Evolutionary conservation across 2,797 vertebrate species (phyloP), one percentile per base, ranked within the genome.

Genomic region (Gambelia wislizenii): DNA sequence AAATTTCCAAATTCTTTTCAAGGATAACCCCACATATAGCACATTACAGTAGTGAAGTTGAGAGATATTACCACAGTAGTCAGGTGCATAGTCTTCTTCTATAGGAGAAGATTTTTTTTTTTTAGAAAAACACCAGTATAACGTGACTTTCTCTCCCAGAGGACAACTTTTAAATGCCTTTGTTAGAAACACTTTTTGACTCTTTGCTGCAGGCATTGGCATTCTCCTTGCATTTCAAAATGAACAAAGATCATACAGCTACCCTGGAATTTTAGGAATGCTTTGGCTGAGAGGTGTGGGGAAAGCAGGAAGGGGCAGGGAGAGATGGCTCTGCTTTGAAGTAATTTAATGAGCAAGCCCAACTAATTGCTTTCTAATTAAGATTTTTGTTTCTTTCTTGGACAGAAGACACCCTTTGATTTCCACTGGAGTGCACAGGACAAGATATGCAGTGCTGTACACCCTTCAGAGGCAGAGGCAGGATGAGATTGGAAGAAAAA

Each of bases 281-380:
- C 27, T 33, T 74, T 80, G 88, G 92, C 95, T 93, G 56, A 13
- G 70, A 1, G 86, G 49, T 92, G 47, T 85, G 33, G 91, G 84
- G 92, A 95, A 92, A 92, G 93, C 59, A 89, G 69, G 3, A 70
- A 0, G 49, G 59, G 91, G 39, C 54, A 84, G 88, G 59, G 93
- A 93, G 94, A 90, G 93, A 89, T 90, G 44, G 2, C 91, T 95
- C 93, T 87, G 89, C 95, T 96, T 94, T 96, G 95, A 96, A 95
- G 93, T 94, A 2, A 75, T 92, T 95, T 96, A 96, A 96, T 82
- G 92, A 96, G 93, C 94, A 93, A 94, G 93, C 88, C 91, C 91
- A 91, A 92, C 94, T 96, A 96, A 96, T 96, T 96, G 93, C 95
- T 95, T 96, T 92, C 90, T 95, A 95, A 96, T 95, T 96, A 95